Evolutionary conservation across 2,888 invertebrate species (phyloP).

Genomic region (Nezara viridula): DNA sequence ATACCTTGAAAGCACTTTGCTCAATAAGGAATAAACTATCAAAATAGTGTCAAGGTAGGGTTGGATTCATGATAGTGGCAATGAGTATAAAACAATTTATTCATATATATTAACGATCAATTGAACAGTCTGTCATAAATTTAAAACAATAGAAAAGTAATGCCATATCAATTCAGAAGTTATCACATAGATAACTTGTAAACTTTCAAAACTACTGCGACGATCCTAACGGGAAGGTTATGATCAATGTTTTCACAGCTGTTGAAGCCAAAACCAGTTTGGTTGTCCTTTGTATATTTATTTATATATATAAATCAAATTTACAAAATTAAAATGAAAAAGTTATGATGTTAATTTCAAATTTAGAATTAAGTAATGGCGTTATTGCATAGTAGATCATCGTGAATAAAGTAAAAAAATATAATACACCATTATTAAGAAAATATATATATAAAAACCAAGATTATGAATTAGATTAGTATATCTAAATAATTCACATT

Average conservation of each 20-base stretch:
- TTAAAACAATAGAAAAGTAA: not conserved
- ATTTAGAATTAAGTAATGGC: too few relatives aligned
- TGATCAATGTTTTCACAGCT: constrained; percentile 37
- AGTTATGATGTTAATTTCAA: too few relatives aligned
- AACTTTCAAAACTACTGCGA: not conserved
- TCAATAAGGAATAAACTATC: constrained; percentile 20
- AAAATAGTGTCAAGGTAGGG: constrained; percentile 22
- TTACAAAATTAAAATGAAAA: too few relatives aligned
- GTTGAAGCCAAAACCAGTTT: not conserved
- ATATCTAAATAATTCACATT: too few relatives aligned
- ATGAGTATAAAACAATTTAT: not conserved
- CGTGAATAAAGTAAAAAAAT: too few relatives aligned
- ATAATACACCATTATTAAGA: too few relatives aligned
- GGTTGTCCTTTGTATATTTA: too few relatives aligned
- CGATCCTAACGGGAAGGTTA: constrained; percentile 8
- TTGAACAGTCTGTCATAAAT: not conserved
- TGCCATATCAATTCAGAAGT: not conserved
- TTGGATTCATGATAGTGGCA: not conserved
- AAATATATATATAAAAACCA: too few relatives aligned
- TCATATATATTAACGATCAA: not conserved
- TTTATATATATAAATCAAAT: too few relatives aligned
- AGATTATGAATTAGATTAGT: too few relatives aligned
- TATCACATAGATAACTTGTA: not conserved
- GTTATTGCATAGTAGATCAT: too few relatives aligned
- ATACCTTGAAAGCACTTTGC: not conserved